Conservation (phyloP, 2,113 vertebrate genomes). For the Pachypanchax playfairii region DNA sequence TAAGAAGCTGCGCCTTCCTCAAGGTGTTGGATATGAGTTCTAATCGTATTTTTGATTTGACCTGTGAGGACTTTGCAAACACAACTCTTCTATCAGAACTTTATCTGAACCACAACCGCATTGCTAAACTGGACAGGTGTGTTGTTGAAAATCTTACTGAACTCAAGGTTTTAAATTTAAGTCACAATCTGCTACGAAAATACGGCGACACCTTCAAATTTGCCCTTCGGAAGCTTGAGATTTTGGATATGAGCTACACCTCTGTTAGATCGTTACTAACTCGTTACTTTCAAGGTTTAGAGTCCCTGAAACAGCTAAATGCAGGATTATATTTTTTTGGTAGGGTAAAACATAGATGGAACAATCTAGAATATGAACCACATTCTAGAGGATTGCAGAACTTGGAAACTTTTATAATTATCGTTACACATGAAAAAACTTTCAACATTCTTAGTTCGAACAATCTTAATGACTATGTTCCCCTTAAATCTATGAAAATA, state of each 20-base stretch:
- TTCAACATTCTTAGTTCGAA: neutral
- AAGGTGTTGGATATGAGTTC: neutral
- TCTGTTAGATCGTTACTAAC: neutral
- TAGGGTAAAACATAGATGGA: neutral
- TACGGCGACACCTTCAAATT: neutral
- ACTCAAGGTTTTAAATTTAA: conserved; percentile 19
- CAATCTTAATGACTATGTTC: fast-evolving
- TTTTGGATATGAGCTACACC: conserved; percentile 23
- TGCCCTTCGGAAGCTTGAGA: neutral
- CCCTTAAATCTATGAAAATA: neutral
- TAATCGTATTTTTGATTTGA: neutral
- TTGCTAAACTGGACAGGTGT: conserved; percentile 6
- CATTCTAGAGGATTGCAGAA: neutral
- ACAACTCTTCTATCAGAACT: conserved; percentile 16
- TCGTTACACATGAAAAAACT: fast-evolving
- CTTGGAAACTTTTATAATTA: conserved; percentile 1
- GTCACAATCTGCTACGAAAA: conserved; percentile 6
- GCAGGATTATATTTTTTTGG: neutral
- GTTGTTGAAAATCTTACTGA: conserved; percentile 13
- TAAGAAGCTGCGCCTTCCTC: conserved; percentile 13
- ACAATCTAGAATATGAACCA: neutral
- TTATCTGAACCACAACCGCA: conserved; percentile 1
- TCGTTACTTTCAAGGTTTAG: conserved; percentile 5
- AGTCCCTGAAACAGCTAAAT: conserved; percentile 13
- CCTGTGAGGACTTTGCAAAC: conserved; percentile 25